Percentiles rank a stretch among this genome's conserved stretches.
Conservation (phyloP, 2,113 vertebrate genomes). For the Tachycineta bicolor region DNA sequence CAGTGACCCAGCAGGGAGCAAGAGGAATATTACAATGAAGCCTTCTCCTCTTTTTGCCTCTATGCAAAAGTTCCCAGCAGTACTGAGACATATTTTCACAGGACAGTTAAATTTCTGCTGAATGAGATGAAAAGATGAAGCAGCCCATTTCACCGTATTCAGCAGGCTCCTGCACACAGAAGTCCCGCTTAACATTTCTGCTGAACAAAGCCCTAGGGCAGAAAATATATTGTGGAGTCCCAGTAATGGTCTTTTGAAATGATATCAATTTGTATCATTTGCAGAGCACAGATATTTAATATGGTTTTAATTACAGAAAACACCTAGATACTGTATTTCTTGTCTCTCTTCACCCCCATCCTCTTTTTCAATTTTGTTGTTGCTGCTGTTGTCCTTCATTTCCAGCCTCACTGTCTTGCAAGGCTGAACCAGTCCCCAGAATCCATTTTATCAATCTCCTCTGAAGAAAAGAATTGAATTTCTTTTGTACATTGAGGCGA, state of each 20-base stretch:
- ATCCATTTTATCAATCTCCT: constrained; percentile 48
- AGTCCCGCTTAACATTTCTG: constrained; percentile 22
- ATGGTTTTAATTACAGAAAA: constrained; percentile 37
- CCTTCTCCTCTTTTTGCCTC: not conserved
- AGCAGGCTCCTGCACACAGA: constrained; percentile 23
- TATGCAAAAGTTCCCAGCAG: not conserved
- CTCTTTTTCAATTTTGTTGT: not conserved
- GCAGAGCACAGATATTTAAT: not conserved
- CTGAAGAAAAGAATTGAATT: constrained; percentile 43
- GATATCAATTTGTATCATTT: constrained; percentile 25
- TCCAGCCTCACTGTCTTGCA: not conserved
- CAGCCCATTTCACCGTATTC: constrained; percentile 1
- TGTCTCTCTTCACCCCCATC: not conserved
- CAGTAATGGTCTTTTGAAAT: constrained; percentile 33
- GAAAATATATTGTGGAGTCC: constrained; percentile 24
- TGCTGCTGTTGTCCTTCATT: not conserved
- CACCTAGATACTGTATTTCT: not conserved
- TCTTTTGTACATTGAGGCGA: constrained; percentile 34
- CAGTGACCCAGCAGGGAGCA: not conserved
- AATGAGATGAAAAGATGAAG: constrained; percentile 36
- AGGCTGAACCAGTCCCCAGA: not conserved
- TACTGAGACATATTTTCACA: not conserved
- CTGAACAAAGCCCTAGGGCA: constrained; percentile 37
- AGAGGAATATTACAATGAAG: not conserved
- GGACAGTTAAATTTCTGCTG: constrained; percentile 40